phyloP scores from a whole-genome alignment of 1,140 invertebrate species.

The Atta texana region DNA sequence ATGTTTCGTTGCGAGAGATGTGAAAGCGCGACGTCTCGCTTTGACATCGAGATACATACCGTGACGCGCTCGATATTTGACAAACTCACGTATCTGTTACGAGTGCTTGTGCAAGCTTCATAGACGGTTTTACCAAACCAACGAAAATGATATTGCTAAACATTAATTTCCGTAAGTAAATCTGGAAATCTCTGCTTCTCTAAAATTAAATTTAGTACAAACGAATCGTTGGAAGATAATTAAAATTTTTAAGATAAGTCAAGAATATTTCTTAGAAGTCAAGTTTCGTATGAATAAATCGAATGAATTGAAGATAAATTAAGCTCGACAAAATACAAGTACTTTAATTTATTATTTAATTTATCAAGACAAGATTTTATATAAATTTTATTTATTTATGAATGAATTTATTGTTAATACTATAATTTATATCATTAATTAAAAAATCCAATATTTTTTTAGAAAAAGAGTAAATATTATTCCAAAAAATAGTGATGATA shows the following conservation, averaged over 20 bases:
- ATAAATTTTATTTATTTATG: too few species aligned
- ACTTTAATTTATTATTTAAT: not conserved
- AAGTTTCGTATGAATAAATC: not conserved
- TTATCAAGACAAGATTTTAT: not conserved
- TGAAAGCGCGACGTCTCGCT: slow-evolving; percentile 33
- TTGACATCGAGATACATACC: slow-evolving; percentile 38
- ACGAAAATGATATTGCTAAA: slow-evolving; percentile 6
- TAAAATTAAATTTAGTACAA: not conserved
- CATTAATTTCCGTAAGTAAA: not conserved
- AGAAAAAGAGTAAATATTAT: too few species aligned
- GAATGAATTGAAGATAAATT: not conserved
- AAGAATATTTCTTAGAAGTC: not conserved
- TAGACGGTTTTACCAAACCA: not conserved
- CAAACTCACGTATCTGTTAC: slow-evolving; percentile 20
- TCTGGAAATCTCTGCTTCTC: not conserved
- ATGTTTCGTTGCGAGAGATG: slow-evolving; percentile 8
- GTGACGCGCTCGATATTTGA: slow-evolving; percentile 36
- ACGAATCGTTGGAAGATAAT: not conserved
- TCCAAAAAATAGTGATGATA: too few species aligned
- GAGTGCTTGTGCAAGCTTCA: not conserved
- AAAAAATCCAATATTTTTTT: too few species aligned
- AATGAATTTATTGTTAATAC: too few species aligned
- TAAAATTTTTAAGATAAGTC: not conserved
- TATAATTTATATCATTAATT: too few species aligned
- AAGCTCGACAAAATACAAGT: not conserved